A percentile compares a stretch with the other conserved stretches of the same genome.
Evolutionary conservation across 64 coral and sea anemone species (phyloP).

Genomic region (Stichodactyla helianthus): DNA sequence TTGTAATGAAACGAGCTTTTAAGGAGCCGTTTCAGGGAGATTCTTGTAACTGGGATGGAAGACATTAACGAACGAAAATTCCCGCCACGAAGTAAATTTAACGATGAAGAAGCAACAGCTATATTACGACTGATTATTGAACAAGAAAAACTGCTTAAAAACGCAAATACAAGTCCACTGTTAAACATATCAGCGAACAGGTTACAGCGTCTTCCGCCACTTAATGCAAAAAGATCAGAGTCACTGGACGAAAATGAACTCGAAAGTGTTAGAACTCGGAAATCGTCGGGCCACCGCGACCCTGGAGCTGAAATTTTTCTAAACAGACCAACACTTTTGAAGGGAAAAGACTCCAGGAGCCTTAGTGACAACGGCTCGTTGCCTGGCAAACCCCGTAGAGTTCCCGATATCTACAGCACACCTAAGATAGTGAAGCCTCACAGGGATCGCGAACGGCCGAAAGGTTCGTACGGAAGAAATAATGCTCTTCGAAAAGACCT

Average conservation of each 20-base stretch:
- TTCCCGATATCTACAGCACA: conserved; percentile 83
- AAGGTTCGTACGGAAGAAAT: conserved; percentile 56
- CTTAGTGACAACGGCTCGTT: conserved; percentile 34
- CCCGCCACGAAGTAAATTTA: conserved; percentile 84
- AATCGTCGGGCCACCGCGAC: conserved; percentile 10
- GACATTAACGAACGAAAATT: conserved; percentile 56
- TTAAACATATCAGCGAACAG: conserved; percentile 67
- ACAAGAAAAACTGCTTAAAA: conserved; percentile 76
- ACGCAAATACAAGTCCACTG: conserved; percentile 62
- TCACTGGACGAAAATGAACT: conserved; percentile 35
- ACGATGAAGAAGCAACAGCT: conserved; percentile 88
- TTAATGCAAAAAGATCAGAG: conserved; percentile 30
- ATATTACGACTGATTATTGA: conserved; percentile 77
- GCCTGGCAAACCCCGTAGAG: conserved; percentile 48
- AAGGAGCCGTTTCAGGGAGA: neutral
- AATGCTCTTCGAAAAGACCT: neutral
- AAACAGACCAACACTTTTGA: conserved; percentile 73
- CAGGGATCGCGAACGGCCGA: conserved; percentile 48
- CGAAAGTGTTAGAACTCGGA: conserved; percentile 30
- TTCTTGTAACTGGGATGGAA: conserved; percentile 30
- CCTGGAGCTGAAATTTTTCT: conserved; percentile 45
- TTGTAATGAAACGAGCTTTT: neutral
- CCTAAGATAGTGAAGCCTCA: conserved; percentile 69
- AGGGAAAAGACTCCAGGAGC: conserved; percentile 48
- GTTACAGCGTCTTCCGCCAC: conserved; percentile 61